Conservation (phyloP, 2,797 vertebrate genomes). For the Chloroceryle inda region DNA sequence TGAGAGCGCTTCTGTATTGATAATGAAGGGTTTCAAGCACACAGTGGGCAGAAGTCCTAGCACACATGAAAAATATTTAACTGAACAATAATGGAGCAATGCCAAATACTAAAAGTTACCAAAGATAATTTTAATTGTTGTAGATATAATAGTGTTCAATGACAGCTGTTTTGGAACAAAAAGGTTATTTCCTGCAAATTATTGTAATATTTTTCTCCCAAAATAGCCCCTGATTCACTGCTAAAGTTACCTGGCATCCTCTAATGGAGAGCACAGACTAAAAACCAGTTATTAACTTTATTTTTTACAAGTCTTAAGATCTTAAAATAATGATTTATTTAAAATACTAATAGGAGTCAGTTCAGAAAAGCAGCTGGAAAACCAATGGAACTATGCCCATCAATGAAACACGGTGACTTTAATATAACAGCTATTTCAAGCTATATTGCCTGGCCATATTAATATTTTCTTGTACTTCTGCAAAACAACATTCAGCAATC, state of each 20-base stretch:
- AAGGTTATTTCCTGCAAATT: slow-evolving; percentile 87
- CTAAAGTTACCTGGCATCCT: slow-evolving; percentile 79
- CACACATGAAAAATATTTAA: slow-evolving; percentile 86
- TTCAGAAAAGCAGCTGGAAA: neutral
- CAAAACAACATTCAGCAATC: neutral
- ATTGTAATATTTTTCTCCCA: slow-evolving; percentile 83
- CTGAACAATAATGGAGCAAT: slow-evolving; percentile 85
- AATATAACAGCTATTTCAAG: neutral
- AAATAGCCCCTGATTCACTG: slow-evolving; percentile 85
- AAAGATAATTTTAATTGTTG: slow-evolving; percentile 88
- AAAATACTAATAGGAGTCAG: neutral
- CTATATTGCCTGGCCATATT: neutral
- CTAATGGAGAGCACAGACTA: slow-evolving; percentile 62
- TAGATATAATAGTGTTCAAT: slow-evolving; percentile 84
- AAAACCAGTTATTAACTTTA: slow-evolving; percentile 59
- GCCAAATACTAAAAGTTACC: slow-evolving; percentile 85
- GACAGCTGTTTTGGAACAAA: slow-evolving; percentile 87
- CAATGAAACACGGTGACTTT: neutral
- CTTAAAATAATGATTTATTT: slow-evolving; percentile 27
- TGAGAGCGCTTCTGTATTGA: slow-evolving; percentile 69
- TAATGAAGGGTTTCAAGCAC: slow-evolving; percentile 73
- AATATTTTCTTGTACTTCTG: neutral
- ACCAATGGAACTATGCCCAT: neutral
- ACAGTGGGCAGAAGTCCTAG: slow-evolving; percentile 84
- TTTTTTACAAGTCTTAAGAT: slow-evolving; percentile 36